A percentile compares a stretch with the other conserved stretches of the same genome.
Conservation (phyloP, 2,797 vertebrate genomes). For the Coluber constrictor region DNA sequence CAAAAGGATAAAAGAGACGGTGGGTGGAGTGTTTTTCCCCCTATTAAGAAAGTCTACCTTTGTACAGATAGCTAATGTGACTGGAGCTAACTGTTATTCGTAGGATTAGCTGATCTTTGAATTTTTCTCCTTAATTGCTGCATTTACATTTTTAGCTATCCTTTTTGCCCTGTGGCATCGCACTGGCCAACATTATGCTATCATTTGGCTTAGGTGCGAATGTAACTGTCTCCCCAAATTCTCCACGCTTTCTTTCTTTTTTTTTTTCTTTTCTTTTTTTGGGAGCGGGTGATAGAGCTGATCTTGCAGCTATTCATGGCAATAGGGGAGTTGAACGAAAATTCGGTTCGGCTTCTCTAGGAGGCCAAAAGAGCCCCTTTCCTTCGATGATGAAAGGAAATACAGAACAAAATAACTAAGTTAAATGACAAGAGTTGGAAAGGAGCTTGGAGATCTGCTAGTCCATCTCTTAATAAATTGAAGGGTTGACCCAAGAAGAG, state of each 20-base stretch:
- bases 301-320: neutral
- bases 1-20: neutral
- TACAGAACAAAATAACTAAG: neutral
- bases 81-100: neutral
- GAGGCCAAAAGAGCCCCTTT: too few relatives aligned
- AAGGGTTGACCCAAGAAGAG: neutral
- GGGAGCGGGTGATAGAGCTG: rapidly evolving
- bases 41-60: neutral
- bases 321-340: neutral
- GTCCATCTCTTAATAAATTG: neutral
- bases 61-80: neutral
- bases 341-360: neutral
- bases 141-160: neutral
- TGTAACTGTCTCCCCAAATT: neutral
- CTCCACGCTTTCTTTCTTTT: neutral
- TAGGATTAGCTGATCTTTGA: neutral
- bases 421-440: neutral
- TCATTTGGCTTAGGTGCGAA: neutral
- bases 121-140: neutral
- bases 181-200: neutral
- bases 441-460: neutral
- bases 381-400: neutral
- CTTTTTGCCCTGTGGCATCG: neutral
- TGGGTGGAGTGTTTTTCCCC: neutral
- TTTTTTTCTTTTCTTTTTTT: too few relatives aligned